Conservation (phyloP, 2,797 vertebrate genomes). For the Malacoraja senta region DNA sequence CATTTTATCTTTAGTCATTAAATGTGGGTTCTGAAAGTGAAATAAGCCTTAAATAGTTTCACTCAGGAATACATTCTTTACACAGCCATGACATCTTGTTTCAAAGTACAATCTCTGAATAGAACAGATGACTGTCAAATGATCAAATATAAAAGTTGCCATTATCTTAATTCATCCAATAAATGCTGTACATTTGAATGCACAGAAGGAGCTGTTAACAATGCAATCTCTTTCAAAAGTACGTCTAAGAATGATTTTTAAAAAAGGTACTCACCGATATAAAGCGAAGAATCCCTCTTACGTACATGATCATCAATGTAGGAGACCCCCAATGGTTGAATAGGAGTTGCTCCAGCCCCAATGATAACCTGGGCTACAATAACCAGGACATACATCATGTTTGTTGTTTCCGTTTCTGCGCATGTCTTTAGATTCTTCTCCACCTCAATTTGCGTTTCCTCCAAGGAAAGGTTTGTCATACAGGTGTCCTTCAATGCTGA, state of each 20-base stretch:
- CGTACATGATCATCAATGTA: conserved; percentile 40
- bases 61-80: background rate
- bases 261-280: conserved; percentile 33
- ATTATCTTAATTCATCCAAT: background rate
- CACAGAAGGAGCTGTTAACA: background rate
- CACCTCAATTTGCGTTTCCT: background rate
- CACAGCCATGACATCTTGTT: background rate
- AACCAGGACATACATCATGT: conserved; percentile 40
- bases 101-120: background rate
- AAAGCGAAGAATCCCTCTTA: conserved; percentile 40
- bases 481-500: conserved; percentile 37
- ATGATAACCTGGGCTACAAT: conserved; percentile 40
- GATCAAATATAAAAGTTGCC: background rate
- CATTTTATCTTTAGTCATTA: background rate
- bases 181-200: background rate
- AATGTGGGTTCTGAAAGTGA: background rate
- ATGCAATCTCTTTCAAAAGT: background rate
- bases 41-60: background rate
- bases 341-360: conserved; percentile 37
- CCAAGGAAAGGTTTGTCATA: background rate
- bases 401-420: conserved; percentile 38
- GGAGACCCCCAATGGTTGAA: conserved; percentile 39
- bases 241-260: background rate
- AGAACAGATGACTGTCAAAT: background rate
- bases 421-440: conserved; percentile 36